Evolutionary conservation across 1,140 invertebrate species (phyloP), one percentile per base, ranked within the genome.

Genomic region (Atta cephalotes): DNA sequence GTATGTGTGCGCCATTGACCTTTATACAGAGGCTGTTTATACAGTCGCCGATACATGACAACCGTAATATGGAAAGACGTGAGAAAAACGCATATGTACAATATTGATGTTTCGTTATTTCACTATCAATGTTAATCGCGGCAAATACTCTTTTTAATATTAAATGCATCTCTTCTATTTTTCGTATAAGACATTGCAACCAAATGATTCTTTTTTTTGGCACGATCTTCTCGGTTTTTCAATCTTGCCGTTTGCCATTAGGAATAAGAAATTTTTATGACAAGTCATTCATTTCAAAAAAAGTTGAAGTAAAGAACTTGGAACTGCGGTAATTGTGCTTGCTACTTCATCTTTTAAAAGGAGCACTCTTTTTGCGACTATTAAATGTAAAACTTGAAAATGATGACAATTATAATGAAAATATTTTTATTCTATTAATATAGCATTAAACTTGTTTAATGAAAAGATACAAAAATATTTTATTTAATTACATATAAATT

Each of bases 1-100:
- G 31, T 66, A 78, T 78, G n/a, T 18, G 39, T 74, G 39, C 80
- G 80, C 66, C 35, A 60, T 88, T 88, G 87, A 85, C 45, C 87
- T 89, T 85, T 56, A n/a, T 16, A 25, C 21, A 58, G 31, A 39
- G 45, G 1, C 12, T 28, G 21, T 28, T 45, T 39, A 77, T 68
- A 49, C 65, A 60, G 58, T 78, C 72, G n/a, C 21, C 16, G 18
- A 74, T 65, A 45, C 72, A 51, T 7, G 25, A 60, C 12, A 84
- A 66, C 0, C 31, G 49, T 70, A 70, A 66, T 6, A 49, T 53
- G 9, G 28, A 63, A 35, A 82, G 16, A 35, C 49, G 53, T 79
- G 87, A 72, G 80, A 89, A 88, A 70, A 45, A 39, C 18, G 14
- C 74, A 78, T 39, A 72, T 85, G 87, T 28, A 18, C 5, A 28